These are phyloP conservation scores for Cosmorhoe ocellata DNA, from an alignment of 2,888 invertebrate genomes.

Conservation along the genomic window DNA sequence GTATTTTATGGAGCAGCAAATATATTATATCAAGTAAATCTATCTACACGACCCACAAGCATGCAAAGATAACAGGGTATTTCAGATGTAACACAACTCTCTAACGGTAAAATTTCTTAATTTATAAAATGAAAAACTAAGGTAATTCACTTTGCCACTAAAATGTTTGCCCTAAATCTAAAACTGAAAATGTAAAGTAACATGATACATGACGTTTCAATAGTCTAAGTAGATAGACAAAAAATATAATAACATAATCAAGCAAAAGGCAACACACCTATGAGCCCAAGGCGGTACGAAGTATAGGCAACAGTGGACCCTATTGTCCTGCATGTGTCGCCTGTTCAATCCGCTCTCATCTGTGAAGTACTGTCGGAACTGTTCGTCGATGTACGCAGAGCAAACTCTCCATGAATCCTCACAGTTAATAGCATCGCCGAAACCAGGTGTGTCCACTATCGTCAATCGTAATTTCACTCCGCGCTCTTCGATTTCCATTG, in stretches of 20 bases:
- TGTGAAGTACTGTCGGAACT: constrained; percentile 91
- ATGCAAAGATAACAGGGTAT: too few relatives aligned
- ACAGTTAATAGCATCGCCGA: constrained; percentile 96
- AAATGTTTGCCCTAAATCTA: too few relatives aligned
- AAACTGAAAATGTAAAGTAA: too few relatives aligned
- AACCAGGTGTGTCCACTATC: constrained; percentile 97
- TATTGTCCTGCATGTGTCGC: constrained; percentile 96
- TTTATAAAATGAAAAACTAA: too few relatives aligned
- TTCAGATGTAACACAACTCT: too few relatives aligned
- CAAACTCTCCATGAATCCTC: constrained; percentile 97
- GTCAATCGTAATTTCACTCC: constrained; percentile 95
- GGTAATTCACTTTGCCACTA: constrained; percentile 44
- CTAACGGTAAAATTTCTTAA: too few relatives aligned
- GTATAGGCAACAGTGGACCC: constrained; percentile 97
- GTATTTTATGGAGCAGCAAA: too few relatives aligned
- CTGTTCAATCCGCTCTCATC: constrained; percentile 98
- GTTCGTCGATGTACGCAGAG: constrained; percentile 95
- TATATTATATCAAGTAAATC: too few relatives aligned
- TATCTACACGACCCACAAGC: too few relatives aligned
- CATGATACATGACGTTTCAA: constrained; percentile 26
- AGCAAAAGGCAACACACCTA: constrained; percentile 83
- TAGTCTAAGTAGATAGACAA: constrained; percentile 8
- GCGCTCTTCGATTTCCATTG: constrained; percentile 97
- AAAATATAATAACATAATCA: constrained; percentile 11
- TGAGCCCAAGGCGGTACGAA: constrained; percentile 98